These are phyloP conservation scores for Pantherophis guttatus DNA, from an alignment of 2,113 vertebrate genomes.

Conservation along the genomic window DNA sequence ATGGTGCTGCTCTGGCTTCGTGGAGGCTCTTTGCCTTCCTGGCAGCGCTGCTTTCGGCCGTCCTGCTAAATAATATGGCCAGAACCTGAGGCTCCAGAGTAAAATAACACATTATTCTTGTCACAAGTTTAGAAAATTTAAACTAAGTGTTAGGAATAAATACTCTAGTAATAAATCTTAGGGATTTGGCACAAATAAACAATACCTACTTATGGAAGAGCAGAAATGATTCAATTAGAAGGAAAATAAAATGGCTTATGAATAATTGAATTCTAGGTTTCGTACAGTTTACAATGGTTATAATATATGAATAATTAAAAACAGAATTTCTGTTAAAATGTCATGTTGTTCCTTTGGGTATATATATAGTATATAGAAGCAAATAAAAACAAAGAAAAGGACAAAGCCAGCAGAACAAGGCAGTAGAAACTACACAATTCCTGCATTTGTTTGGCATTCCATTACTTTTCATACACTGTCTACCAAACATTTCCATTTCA, in stretches of 20 bases:
- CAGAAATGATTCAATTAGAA: background rate
- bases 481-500: slow-evolving; percentile 21
- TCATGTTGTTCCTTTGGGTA: background rate
- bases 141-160: background rate
- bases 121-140: background rate
- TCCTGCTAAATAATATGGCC: background rate
- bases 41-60: too few relatives aligned
- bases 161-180: background rate
- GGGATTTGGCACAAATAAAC: background rate
- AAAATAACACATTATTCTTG: background rate
- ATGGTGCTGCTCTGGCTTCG: too few relatives aligned
- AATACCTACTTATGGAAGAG: background rate
- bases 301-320: background rate
- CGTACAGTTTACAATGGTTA: background rate
- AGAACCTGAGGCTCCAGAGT: background rate
- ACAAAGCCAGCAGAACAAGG: background rate
- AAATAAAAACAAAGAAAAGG: background rate
- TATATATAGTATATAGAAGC: background rate
- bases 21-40: too few relatives aligned
- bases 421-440: background rate
- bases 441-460: background rate
- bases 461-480: background rate
- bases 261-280: background rate
- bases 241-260: background rate
- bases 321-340: background rate